phyloP scores from a whole-genome alignment of 1,140 invertebrate species.

The Drosophila murphyi region DNA sequence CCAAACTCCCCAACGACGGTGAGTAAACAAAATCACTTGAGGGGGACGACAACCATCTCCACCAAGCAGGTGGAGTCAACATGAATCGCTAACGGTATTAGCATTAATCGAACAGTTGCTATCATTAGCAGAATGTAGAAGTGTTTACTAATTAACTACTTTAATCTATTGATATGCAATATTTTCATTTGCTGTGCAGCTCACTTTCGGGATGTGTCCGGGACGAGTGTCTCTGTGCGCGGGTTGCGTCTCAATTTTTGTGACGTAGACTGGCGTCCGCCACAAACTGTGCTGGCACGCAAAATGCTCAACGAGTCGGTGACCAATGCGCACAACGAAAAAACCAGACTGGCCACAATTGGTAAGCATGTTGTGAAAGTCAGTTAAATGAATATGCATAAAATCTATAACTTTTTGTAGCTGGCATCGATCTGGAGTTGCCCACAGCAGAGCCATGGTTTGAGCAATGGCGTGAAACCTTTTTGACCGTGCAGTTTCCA shows the following conservation, averaged over 20 bases:
- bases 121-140: too few relatives aligned
- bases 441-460: constrained; percentile 96
- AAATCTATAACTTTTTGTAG: constrained; percentile 52
- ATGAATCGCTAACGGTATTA: not conserved
- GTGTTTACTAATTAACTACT: too few relatives aligned
- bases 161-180: not conserved
- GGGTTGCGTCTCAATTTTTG: constrained; percentile 92
- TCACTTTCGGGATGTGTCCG: constrained; percentile 93
- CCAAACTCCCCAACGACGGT: constrained; percentile 92
- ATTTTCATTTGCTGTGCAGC: constrained; percentile 85
- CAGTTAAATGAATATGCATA: not conserved
- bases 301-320: constrained; percentile 95
- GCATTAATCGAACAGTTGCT: not conserved
- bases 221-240: constrained; percentile 89
- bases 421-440: constrained; percentile 86
- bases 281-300: constrained; percentile 92
- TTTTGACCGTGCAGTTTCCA: constrained; percentile 94
- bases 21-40: constrained; percentile 47
- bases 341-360: constrained; percentile 86
- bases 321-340: constrained; percentile 88
- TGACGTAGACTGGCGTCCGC: constrained; percentile 92
- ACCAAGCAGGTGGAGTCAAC: not conserved
- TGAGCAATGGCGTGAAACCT: constrained; percentile 96
- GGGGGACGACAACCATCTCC: too few relatives aligned
- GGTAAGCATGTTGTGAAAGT: constrained; percentile 62